phyloP scores from a whole-genome alignment of 2,797 vertebrate genomes.

The Sebastes hopkinsi region DNA sequence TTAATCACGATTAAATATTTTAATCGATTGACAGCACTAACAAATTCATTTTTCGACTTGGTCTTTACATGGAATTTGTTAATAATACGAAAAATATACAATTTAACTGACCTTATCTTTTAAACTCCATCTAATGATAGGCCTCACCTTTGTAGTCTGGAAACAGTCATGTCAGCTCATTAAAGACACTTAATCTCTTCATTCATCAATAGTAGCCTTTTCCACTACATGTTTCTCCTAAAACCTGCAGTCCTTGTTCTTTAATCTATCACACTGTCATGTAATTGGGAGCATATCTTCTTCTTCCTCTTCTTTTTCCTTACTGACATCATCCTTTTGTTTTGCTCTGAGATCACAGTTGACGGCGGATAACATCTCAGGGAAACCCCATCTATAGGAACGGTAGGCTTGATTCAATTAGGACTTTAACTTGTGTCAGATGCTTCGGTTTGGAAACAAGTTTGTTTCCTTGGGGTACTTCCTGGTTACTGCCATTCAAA shows the following conservation, averaged over 20 bases:
- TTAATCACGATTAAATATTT: too few relatives aligned
- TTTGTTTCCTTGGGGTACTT: constrained; percentile 61
- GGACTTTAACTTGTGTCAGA: constrained; percentile 66
- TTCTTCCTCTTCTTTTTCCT: not conserved
- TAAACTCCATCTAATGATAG: not conserved
- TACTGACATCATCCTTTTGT: constrained; percentile 62
- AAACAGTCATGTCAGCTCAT: constrained; percentile 28
- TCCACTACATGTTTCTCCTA: not conserved
- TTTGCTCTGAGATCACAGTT: constrained; percentile 55
- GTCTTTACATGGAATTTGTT: not conserved
- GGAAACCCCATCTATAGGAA: constrained; percentile 57
- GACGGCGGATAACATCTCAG: constrained; percentile 26
- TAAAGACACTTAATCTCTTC: constrained; percentile 22
- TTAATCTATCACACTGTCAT: constrained; percentile 21
- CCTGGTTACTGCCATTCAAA: constrained; percentile 57
- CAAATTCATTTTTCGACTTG: not conserved
- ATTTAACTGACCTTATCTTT: not conserved
- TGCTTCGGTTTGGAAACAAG: constrained; percentile 50
- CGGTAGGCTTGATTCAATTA: constrained; percentile 68
- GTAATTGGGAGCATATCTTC: constrained; percentile 53
- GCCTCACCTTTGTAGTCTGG: not conserved
- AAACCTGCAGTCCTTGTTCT: constrained; percentile 9
- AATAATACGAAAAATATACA: not conserved
- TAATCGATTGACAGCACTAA: too few relatives aligned
- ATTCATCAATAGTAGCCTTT: constrained; percentile 28